Evolutionary conservation across 2,113 vertebrate genomes (phyloP).

Genomic region (Nothoprocta perdicaria): DNA sequence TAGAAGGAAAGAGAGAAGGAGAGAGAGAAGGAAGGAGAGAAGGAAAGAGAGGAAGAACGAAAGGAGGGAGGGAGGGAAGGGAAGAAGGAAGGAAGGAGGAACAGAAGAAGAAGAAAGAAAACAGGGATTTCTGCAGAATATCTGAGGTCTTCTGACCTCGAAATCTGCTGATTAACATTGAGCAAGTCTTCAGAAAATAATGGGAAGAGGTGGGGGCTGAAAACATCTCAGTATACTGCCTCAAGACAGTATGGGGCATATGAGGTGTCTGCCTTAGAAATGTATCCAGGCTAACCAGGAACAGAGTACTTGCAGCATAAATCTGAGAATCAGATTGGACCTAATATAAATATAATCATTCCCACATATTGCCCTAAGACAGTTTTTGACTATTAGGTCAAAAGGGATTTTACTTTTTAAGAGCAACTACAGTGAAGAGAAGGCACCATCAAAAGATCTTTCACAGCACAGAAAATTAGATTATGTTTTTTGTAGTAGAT

Average conservation of each 20-base stretch:
- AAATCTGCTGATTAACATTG: not conserved
- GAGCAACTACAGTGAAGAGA: not conserved
- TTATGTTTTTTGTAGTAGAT: not conserved
- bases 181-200: not conserved
- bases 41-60: too few relatives aligned
- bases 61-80: too few relatives aligned
- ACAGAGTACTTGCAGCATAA: not conserved
- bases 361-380: not conserved
- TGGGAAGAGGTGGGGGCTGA: not conserved
- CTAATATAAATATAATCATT: not conserved
- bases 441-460: not conserved
- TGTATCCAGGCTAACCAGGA: not conserved
- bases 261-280: not conserved
- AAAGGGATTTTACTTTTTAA: not conserved
- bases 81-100: not conserved
- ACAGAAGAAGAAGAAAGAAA: too few relatives aligned
- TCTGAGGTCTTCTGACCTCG: not conserved
- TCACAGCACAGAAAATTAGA: not conserved
- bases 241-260: not conserved
- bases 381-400: not conserved
- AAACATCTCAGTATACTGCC: not conserved
- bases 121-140: not conserved
- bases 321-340: not conserved
- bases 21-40: too few relatives aligned
- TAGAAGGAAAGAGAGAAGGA: not conserved